phyloP scores from a whole-genome alignment of 2,113 vertebrate genomes.

The Trematomus loennbergii region DNA sequence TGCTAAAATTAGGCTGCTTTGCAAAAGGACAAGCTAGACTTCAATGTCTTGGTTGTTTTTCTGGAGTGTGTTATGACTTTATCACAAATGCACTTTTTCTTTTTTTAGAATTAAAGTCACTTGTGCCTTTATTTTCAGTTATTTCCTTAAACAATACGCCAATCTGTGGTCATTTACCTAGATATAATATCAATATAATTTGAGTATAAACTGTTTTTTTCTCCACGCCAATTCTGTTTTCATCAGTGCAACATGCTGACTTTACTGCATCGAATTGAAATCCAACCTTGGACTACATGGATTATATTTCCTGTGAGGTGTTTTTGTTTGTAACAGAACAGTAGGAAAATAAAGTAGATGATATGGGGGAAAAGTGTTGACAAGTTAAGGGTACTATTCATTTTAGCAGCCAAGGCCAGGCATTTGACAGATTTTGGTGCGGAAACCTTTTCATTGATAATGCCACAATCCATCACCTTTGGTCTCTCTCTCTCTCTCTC shows the following conservation, averaged over 20 bases:
- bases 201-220: not conserved
- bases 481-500: conserved; percentile 33
- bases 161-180: not conserved
- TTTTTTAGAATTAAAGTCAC: not conserved
- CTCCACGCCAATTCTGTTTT: not conserved
- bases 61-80: not conserved
- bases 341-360: not conserved
- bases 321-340: not conserved
- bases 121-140: not conserved
- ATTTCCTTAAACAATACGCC: not conserved
- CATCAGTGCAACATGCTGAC: not conserved
- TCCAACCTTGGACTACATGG: not conserved
- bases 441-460: conserved; percentile 54
- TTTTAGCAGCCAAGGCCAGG: conserved; percentile 51
- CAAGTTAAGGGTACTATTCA: conserved; percentile 29
- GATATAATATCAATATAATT: not conserved
- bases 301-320: conserved; percentile 6
- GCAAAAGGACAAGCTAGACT: not conserved
- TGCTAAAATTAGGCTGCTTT: conserved; percentile 3
- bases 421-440: conserved; percentile 51
- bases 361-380: conserved; percentile 10
- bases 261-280: not conserved
- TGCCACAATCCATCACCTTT: conserved; percentile 61
- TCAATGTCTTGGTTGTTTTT: not conserved
- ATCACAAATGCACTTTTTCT: not conserved